These are phyloP conservation scores for Silvanus unidentatus DNA, from an alignment of 2,888 invertebrate species.

Conservation along the genomic window DNA sequence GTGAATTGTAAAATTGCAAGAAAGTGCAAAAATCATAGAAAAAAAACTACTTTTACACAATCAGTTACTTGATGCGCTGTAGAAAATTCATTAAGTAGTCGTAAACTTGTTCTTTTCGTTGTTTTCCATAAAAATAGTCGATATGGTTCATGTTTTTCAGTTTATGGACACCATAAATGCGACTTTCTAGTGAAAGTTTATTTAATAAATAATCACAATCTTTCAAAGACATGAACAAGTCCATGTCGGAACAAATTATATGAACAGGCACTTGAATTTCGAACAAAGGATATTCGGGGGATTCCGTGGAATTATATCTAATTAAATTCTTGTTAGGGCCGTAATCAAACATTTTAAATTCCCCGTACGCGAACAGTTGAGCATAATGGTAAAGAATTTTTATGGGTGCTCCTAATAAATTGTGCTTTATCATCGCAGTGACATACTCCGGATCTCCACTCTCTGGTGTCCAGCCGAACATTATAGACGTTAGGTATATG, in stretches of 20 bases:
- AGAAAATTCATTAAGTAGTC: too few relatives aligned
- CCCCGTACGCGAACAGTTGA: constrained; percentile 7
- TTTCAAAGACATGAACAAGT: constrained; percentile 7
- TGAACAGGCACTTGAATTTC: constrained; percentile 15
- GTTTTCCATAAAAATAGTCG: constrained; percentile 10
- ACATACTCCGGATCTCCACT: not conserved
- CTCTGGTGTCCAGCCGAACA: not conserved
- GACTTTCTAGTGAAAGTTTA: constrained; percentile 4
- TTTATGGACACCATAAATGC: constrained; percentile 7
- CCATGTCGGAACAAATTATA: too few relatives aligned
- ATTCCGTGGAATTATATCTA: constrained; percentile 9
- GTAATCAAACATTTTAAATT: constrained; percentile 19
- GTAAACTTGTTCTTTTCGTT: too few relatives aligned
- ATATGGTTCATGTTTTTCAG: constrained; percentile 6
- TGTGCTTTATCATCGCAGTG: too few relatives aligned
- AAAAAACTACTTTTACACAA: too few relatives aligned
- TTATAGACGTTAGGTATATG: too few relatives aligned
- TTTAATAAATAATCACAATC: constrained; percentile 5
- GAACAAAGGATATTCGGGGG: constrained; percentile 16
- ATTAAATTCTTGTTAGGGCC: constrained; percentile 14
- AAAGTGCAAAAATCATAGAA: too few relatives aligned
- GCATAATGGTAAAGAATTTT: too few relatives aligned
- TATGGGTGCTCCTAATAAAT: too few relatives aligned
- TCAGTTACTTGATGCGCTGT: too few relatives aligned
- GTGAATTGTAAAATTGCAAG: too few relatives aligned